phyloP scores from a whole-genome alignment of 2,888 invertebrate species.

The Eilema caniola region DNA sequence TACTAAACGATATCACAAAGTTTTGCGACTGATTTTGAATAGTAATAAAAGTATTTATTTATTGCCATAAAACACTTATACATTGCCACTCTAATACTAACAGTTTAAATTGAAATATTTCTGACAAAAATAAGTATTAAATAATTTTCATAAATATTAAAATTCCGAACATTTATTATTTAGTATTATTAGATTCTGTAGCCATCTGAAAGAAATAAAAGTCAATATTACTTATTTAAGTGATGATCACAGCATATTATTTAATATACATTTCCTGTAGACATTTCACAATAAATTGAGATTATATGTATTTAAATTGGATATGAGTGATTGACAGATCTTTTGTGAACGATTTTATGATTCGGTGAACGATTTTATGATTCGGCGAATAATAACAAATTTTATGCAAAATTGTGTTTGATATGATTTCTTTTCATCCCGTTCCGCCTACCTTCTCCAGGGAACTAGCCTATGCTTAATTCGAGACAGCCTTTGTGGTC shows the following conservation, averaged over 20 bases:
- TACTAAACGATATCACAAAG: conserved; percentile 8
- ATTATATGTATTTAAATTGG: conserved; percentile 24
- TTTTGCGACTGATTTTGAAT: conserved; percentile 24
- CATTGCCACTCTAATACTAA: neutral
- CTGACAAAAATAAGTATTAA: neutral
- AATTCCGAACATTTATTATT: neutral
- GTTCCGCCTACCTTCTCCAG: too few species aligned
- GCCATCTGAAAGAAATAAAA: neutral
- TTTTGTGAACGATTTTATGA: conserved; percentile 20
- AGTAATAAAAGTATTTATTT: neutral
- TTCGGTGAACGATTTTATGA: neutral
- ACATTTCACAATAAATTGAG: conserved; percentile 40
- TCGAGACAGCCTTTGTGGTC: too few species aligned
- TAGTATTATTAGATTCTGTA: neutral
- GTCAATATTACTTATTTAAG: neutral
- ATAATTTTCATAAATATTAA: neutral
- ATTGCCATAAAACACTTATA: neutral
- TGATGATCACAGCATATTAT: conserved; percentile 17
- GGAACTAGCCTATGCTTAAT: too few species aligned
- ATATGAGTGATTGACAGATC: conserved; percentile 11
- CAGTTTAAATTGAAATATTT: neutral
- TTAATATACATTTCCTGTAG: conserved; percentile 15
- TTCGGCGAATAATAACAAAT: neutral
- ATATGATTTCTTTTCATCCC: too few species aligned
- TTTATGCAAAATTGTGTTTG: neutral